These are phyloP conservation scores for Polydrusus tereticollis DNA, from an alignment of 2,888 invertebrate genomes.

Conservation along the genomic window DNA sequence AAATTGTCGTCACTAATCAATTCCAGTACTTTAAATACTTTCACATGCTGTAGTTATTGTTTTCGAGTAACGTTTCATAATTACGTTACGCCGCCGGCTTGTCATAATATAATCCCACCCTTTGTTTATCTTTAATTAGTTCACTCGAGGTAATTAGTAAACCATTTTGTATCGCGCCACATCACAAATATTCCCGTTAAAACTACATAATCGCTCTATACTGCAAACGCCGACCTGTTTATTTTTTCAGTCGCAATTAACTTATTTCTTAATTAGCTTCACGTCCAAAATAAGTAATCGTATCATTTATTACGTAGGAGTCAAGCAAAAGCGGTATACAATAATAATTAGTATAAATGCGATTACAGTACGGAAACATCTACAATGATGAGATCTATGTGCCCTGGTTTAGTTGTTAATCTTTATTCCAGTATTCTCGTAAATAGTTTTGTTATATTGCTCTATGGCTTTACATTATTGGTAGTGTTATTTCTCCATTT, in stretches of 20 bases:
- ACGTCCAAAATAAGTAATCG: not conserved
- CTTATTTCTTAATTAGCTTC: not conserved
- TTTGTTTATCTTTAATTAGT: not conserved
- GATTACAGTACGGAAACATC: no score
- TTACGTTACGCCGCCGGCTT: not conserved
- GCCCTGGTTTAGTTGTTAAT: no score
- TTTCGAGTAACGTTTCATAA: not conserved
- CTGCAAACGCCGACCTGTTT: not conserved
- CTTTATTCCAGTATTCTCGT: no score
- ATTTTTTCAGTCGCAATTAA: conserved; percentile 1
- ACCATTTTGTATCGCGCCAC: not conserved
- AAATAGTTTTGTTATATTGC: no score
- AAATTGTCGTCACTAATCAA: no score
- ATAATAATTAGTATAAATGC: no score
- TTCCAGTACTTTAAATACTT: no score
- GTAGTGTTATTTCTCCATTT: no score
- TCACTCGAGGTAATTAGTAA: not conserved
- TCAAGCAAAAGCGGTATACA: no score
- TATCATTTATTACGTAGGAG: not conserved
- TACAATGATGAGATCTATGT: no score
- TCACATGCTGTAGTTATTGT: not conserved
- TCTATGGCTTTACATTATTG: no score
- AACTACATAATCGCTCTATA: not conserved
- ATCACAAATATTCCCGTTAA: not conserved
- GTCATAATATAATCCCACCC: not conserved